Evolutionary conservation across 2,797 vertebrate species (phyloP).

Genomic region (Sebastiscus tertius): DNA sequence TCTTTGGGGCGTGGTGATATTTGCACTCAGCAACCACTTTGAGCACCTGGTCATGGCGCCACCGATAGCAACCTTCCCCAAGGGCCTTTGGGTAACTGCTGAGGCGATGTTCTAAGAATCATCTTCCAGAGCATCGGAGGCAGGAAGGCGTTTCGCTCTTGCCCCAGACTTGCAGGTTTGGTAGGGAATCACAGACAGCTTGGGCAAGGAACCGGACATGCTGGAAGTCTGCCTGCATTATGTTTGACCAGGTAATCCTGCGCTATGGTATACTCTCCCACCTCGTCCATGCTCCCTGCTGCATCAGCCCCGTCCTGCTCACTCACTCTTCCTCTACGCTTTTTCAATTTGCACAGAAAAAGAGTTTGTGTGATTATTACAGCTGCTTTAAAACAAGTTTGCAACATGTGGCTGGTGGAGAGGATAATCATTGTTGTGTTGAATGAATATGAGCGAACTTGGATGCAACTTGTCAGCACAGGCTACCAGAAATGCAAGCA

Average conservation of each 20-base stretch:
- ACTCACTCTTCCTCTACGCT: background rate
- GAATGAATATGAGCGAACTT: background rate
- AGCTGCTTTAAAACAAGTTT: background rate
- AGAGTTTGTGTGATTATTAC: background rate
- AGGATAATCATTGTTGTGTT: background rate
- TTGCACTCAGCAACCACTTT: too few species aligned
- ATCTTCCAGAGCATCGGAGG: background rate
- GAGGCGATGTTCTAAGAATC: background rate
- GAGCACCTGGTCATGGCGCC: too few species aligned
- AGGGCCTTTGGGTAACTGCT: background rate
- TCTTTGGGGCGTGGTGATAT: too few species aligned
- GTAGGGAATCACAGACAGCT: background rate
- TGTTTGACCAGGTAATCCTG: background rate
- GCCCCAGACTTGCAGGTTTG: background rate
- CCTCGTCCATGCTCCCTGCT: background rate
- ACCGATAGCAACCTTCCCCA: too few species aligned
- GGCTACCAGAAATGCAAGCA: background rate
- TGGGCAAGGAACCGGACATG: background rate
- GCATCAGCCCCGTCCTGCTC: background rate
- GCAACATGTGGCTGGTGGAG: background rate
- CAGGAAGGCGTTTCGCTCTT: background rate
- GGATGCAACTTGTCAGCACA: background rate
- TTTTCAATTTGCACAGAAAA: background rate
- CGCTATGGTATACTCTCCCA: background rate
- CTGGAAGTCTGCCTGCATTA: background rate